A percentile compares a stretch with the other conserved stretches of the same genome.
These are phyloP conservation scores for Clivina fossor DNA, from an alignment of 2,888 invertebrate genomes.

Conservation along the genomic window DNA sequence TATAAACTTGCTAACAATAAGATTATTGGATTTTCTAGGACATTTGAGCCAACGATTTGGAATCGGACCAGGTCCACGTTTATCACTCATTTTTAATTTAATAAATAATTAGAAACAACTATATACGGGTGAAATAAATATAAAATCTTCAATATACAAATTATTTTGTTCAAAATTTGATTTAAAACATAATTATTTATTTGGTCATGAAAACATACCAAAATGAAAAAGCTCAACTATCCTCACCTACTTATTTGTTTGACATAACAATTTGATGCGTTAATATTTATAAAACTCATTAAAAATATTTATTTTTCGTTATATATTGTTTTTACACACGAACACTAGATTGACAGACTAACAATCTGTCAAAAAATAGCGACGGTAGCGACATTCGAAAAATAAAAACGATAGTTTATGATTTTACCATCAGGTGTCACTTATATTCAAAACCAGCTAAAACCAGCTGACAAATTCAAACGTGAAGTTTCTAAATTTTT, in stretches of 20 bases:
- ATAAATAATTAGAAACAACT: background rate
- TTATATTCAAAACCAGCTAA: no score
- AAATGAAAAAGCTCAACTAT: no score
- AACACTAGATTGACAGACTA: no score
- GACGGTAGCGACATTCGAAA: no score
- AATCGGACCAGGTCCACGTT: conserved; percentile 62
- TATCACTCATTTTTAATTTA: conserved; percentile 33
- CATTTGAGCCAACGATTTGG: conserved; percentile 88
- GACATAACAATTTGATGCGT: background rate
- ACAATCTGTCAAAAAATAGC: no score
- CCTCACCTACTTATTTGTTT: no score
- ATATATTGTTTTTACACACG: background rate
- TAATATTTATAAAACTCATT: background rate
- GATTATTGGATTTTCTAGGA: conserved; percentile 73
- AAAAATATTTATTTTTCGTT: conserved; percentile 3
- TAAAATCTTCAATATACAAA: background rate
- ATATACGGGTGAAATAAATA: background rate
- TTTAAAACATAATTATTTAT: no score
- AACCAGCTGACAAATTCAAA: no score
- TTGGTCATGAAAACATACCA: no score
- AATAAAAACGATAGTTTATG: no score
- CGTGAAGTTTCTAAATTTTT: no score
- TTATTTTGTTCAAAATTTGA: background rate
- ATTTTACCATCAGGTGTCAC: no score
- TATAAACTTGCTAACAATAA: conserved; percentile 82